Base-by-base conservation (phyloP, 1,140 invertebrate species). In the Oppia nitens region DNA sequence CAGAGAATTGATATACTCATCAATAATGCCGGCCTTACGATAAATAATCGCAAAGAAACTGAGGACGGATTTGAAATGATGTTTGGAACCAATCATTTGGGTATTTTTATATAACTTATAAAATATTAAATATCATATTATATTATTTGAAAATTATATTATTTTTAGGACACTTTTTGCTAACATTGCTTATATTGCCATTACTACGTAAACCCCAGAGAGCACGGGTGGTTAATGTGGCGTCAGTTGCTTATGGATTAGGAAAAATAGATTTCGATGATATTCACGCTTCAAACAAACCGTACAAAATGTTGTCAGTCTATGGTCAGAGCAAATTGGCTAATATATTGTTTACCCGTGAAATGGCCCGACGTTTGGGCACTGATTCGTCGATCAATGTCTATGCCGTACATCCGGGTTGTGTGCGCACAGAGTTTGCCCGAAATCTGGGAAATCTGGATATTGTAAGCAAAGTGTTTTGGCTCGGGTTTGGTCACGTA, bases 261-360 rank as follows among this genome's bases (percentile, higher is more conserved):
- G 85, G 83, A 2, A 66, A 71, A 45, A 79, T 92, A 50, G 76
- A 89, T 67, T 83, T 90, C 68, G 75, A 81, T 40, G 78, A 83
- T 64, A 68, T 85, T 1, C 60, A 64, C 49, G 14, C 58, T 1
- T 48, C 57, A 23, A 26, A 21, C 2, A 27, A 78, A 23, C 40
- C 21, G 17, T 64, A 64, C 45, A 50, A 27, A 3, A 49, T 62
- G 9, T 21, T 64, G 1, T 2, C 70, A 47, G 85, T 85, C 11
- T 94, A 93, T 72, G 76, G 76, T 59, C 84, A 89, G 1, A 87
- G 86, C 0, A 95, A 95, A 70, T 83, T 87, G 65, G 85, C 84
- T 1, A 89, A 91, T 65, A 85, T 95, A 60, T 79, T 85, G n/a
- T 93, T 92, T 69, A 83, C 84, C 0, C 75, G 78, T 48, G 88